phyloP scores from a whole-genome alignment of 2,113 vertebrate genomes.

The Pedetes capensis region DNA sequence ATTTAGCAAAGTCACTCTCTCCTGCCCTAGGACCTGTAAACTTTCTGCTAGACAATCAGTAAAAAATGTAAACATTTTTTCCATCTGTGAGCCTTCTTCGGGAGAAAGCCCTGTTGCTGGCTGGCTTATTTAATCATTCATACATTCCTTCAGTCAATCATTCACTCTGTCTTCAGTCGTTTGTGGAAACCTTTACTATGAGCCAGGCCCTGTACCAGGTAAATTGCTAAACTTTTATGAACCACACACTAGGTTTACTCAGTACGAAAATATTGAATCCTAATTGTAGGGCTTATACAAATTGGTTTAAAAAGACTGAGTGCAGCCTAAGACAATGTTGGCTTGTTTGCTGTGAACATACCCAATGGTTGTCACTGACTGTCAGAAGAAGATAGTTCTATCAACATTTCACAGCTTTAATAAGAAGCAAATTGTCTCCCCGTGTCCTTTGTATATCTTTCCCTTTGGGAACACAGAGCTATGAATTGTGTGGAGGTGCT shows the following conservation, averaged over 20 bases:
- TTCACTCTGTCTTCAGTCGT: not conserved
- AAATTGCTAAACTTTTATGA: conserved; percentile 17
- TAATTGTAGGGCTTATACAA: not conserved
- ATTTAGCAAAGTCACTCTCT: not conserved
- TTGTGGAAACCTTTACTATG: not conserved
- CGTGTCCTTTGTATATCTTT: not conserved
- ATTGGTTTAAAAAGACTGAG: conserved; percentile 24
- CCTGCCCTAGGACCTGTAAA: not conserved
- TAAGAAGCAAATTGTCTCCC: conserved; percentile 11
- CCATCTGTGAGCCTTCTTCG: not conserved
- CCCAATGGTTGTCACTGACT: not conserved
- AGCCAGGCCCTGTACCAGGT: not conserved
- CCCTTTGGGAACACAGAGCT: conserved; percentile 30
- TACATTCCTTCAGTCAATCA: not conserved
- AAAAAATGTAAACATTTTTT: not conserved
- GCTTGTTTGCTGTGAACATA: not conserved
- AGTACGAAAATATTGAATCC: not conserved
- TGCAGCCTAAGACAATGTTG: not conserved
- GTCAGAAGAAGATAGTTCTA: conserved; percentile 31
- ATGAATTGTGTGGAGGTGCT: not conserved
- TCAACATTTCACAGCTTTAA: conserved; percentile 37
- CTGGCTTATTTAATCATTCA: not conserved
- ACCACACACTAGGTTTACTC: not conserved
- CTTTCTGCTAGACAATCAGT: not conserved
- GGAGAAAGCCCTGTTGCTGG: not conserved